Evolutionary conservation across 2,797 vertebrate genomes (phyloP).

Genomic region (Melanotaenia pygmaea): DNA sequence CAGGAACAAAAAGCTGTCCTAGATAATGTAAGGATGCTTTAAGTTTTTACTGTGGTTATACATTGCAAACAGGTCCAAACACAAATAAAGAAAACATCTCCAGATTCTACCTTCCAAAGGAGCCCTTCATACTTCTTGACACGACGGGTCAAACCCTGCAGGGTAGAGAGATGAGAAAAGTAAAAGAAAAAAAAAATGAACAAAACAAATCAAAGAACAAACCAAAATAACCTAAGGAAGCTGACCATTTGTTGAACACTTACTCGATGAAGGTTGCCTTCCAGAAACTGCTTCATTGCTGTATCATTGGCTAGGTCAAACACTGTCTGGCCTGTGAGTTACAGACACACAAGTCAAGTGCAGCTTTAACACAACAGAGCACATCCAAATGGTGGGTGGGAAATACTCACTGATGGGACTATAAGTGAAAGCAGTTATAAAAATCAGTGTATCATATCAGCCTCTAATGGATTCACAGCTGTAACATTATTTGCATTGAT

Average conservation of each 20-base stretch:
- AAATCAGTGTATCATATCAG: constrained; percentile 4
- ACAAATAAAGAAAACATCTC: neutral
- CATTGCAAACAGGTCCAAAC: too few relatives aligned
- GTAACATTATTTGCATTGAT: neutral
- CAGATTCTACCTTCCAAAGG: constrained; percentile 90
- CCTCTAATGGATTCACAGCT: neutral
- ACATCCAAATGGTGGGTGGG: neutral
- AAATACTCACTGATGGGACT: neutral
- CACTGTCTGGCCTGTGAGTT: constrained; percentile 87
- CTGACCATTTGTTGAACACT: constrained; percentile 32
- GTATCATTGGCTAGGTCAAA: constrained; percentile 89
- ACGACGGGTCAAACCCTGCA: constrained; percentile 72
- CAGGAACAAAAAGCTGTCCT: neutral
- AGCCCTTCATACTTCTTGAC: constrained; percentile 84
- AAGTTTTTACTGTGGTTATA: too few relatives aligned
- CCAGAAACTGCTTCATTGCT: constrained; percentile 90
- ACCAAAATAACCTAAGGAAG: neutral
- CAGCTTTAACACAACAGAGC: neutral
- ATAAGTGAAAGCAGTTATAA: neutral
- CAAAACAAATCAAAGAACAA: constrained; percentile 20
- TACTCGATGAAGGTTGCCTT: constrained; percentile 82
- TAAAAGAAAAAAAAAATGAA: neutral
- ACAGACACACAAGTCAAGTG: constrained; percentile 14
- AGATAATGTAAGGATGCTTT: too few relatives aligned
- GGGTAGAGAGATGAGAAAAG: constrained; percentile 13